These are phyloP conservation scores for Phaethornis superciliosus DNA, from an alignment of 2,113 vertebrate species.

Conservation along the genomic window DNA sequence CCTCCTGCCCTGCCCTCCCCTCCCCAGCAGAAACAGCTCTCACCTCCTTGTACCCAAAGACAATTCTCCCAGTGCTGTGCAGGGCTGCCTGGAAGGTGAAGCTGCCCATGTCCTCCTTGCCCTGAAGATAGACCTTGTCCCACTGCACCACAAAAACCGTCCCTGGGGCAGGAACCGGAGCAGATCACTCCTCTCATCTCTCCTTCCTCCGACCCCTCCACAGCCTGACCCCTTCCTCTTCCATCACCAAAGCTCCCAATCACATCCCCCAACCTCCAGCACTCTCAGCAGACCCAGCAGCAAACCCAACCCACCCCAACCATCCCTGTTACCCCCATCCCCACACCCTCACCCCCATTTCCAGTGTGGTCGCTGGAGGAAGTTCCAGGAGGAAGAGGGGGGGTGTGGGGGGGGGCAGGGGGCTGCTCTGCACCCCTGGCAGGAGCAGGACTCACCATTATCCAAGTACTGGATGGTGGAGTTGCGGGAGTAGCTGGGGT, in stretches of 20 bases:
- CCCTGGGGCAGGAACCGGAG: constrained; percentile 69
- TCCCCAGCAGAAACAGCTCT: neutral
- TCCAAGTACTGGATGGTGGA: constrained; percentile 91
- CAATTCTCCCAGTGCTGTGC: constrained; percentile 83
- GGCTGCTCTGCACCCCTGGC: too few species aligned
- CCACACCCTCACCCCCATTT: neutral
- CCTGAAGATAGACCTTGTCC: constrained; percentile 88
- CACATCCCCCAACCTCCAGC: neutral
- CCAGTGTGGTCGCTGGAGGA: too few species aligned
- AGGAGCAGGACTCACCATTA: constrained; percentile 79
- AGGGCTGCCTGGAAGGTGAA: constrained; percentile 94
- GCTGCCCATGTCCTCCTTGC: constrained; percentile 82
- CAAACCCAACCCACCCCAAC: too few species aligned
- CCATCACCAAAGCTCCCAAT: rapidly evolving
- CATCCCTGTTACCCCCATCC: neutral
- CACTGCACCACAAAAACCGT: constrained; percentile 93
- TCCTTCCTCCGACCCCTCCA: neutral
- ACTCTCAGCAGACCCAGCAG: rapidly evolving
- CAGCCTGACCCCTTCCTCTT: rapidly evolving
- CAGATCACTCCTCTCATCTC: rapidly evolving
- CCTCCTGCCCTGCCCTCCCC: rapidly evolving
- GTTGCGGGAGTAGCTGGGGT: constrained; percentile 90
- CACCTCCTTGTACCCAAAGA: constrained; percentile 92
- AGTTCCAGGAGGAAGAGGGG: rapidly evolving
- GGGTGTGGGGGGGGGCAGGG: too few species aligned